Conservation (phyloP, 2,797 vertebrate species). For the Pangasius sanitwongsei region DNA sequence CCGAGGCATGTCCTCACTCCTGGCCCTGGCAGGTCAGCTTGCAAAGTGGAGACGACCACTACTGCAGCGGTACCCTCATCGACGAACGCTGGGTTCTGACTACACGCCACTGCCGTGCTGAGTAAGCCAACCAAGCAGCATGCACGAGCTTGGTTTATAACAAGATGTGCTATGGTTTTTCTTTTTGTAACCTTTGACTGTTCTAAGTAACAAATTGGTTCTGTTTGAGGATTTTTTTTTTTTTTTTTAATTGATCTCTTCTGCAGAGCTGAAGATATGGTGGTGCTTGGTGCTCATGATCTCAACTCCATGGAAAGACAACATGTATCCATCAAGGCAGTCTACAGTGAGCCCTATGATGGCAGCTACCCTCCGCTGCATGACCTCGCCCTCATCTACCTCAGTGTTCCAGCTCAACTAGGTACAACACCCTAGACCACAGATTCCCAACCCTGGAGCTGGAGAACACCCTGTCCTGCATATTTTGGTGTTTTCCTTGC, state of each 20-base stretch:
- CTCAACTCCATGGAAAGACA: constrained; percentile 55
- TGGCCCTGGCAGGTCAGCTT: constrained; percentile 79
- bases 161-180: not conserved
- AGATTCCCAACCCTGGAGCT: not conserved
- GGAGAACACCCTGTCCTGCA: not conserved
- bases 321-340: constrained; percentile 57
- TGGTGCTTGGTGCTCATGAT: constrained; percentile 67
- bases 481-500: not conserved
- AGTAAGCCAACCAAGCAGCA: constrained; percentile 50
- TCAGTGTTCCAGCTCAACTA: constrained; percentile 57
- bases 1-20: constrained; percentile 62
- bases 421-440: constrained; percentile 49
- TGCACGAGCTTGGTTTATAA: not conserved
- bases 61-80: constrained; percentile 71
- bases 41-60: constrained; percentile 65
- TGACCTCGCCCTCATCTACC: constrained; percentile 67
- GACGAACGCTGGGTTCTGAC: constrained; percentile 68
- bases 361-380: constrained; percentile 57
- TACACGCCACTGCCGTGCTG: constrained; percentile 63
- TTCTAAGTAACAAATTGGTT: not conserved
- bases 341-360: constrained; percentile 51
- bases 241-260: not conserved
- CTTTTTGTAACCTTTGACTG: too few relatives aligned
- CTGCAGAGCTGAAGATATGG: constrained; percentile 64
- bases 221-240: not conserved